phyloP scores from a whole-genome alignment of 2,113 vertebrate genomes.

The Psettodes erumei region DNA sequence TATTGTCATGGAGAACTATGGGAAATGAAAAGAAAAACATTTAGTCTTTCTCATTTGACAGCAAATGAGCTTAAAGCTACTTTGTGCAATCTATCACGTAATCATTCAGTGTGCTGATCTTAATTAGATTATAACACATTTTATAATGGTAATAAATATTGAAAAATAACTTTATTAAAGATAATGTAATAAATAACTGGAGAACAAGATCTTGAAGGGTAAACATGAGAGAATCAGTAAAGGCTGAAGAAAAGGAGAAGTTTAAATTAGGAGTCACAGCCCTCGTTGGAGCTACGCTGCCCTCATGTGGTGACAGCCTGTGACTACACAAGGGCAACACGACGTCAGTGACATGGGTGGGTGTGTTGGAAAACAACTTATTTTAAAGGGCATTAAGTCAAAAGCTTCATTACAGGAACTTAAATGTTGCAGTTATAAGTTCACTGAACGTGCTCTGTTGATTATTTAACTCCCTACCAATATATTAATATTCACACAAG shows the following conservation, averaged over 20 bases:
- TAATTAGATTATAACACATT: not conserved
- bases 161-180: not conserved
- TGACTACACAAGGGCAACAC: not conserved
- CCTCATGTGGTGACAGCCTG: conserved; percentile 32
- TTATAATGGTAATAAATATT: not conserved
- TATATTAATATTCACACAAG: not conserved
- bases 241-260: no score
- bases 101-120: not conserved
- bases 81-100: not conserved
- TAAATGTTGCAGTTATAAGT: not conserved
- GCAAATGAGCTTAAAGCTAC: not conserved
- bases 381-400: not conserved
- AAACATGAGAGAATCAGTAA: not conserved
- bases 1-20: conserved; percentile 95
- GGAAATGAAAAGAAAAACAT: not conserved
- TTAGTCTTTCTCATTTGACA: not conserved
- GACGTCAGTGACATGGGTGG: no score
- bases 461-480: no score
- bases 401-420: not conserved
- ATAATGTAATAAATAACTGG: not conserved
- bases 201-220: not conserved
- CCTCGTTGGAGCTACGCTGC: conserved; percentile 4
- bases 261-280: no score
- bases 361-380: not conserved
- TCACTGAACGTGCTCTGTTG: not conserved